Evolutionary conservation across 2,888 invertebrate species (phyloP), one percentile per base, ranked within the genome.

Genomic region (Tubulanus polymorphus): DNA sequence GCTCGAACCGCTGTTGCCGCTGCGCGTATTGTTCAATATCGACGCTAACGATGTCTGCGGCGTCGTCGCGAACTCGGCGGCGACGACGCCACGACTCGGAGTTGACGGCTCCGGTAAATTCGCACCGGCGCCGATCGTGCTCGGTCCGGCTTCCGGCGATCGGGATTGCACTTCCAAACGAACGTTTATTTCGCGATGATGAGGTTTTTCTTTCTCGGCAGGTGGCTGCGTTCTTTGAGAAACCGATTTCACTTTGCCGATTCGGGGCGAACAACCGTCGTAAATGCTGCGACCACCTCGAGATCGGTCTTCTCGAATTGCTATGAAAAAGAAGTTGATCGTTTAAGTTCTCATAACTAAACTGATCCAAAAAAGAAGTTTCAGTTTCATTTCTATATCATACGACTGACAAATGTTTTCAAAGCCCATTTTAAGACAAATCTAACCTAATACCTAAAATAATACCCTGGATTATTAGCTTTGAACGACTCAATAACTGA

Each of bases 211-310:
- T 47, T 55, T 3, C 41, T 50, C 46, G n/a, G n/a, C n/a, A n/a
- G n/a, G n/a, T n/a, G n/a, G n/a, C n/a, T n/a, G n/a, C n/a, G n/a
- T n/a, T n/a, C n/a, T n/a, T n/a, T n/a, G n/a, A n/a, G n/a, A n/a
- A 46, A 46, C 6, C 45, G 41, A 30, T 37, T 37, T 29, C 48
- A 47, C 32, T 51, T 56, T 52, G 41, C 69, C 60, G 8, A 65
- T 63, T 48, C 65, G 67, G 18, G 71, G 63, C 6, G 68, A 67
- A 53, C 70, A 68, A 3, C 78, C 78, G 47, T 75, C 73, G 57
- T 96, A 96, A 25, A 94, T 94, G 56, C 94, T 94, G 46, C 96
- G 85, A 0, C 96, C 96, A 54, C 96, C 96, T 50, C 96, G 84
- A 0, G 95, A 95, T 51, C 96, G 83, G 80, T 96, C 95, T 75